These are phyloP conservation scores for Nixonia krombeini DNA, from an alignment of 1,140 invertebrate species.

Conservation along the genomic window DNA sequence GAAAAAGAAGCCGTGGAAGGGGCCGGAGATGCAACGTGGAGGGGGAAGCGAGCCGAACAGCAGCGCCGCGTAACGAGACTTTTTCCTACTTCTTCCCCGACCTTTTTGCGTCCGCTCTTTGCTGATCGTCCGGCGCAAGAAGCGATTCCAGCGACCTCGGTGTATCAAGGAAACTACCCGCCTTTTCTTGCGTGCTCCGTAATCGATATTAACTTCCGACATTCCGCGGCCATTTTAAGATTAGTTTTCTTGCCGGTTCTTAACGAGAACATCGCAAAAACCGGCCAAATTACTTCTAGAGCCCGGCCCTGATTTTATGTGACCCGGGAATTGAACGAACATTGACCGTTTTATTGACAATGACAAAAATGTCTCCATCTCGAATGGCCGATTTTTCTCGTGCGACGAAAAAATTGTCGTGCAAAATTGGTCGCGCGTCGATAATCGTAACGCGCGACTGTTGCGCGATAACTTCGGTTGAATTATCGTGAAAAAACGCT, in stretches of 20 bases:
- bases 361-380: too few species aligned
- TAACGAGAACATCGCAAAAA: conserved; percentile 21
- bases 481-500: conserved; percentile 25
- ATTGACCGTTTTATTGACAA: background rate
- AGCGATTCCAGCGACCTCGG: background rate
- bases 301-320: conserved; percentile 12
- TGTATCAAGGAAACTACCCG: conserved; percentile 15
- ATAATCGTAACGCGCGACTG: background rate
- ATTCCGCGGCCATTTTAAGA: conserved; percentile 42
- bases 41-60: conserved; percentile 14
- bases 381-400: too few species aligned
- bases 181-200: conserved; percentile 12
- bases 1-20: conserved; percentile 17
- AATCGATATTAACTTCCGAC: conserved; percentile 35
- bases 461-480: too few species aligned
- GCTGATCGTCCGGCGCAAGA: conserved; percentile 20
- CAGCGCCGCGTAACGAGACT: conserved; percentile 9
- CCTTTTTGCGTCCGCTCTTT: conserved; percentile 14
- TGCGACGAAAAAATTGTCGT: background rate
- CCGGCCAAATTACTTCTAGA: conserved; percentile 30
- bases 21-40: conserved; percentile 12
- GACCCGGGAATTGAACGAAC: background rate
- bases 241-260: conserved; percentile 23
- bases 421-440: background rate
- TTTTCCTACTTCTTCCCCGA: conserved; percentile 12